phyloP scores from a whole-genome alignment of 2,888 invertebrate species.

The Hyppa rectilinea region DNA sequence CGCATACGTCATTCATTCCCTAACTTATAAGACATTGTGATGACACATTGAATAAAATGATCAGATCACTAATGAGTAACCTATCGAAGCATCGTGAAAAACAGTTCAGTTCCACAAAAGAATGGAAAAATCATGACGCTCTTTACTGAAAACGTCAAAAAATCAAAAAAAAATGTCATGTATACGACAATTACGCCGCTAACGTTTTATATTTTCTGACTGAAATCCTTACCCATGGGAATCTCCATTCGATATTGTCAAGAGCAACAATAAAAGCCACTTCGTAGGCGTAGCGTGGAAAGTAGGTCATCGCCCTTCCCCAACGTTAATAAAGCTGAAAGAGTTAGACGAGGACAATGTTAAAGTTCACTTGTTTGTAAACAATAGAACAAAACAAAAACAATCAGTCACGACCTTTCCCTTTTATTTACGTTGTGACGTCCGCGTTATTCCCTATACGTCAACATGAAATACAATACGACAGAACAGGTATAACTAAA shows the following conservation, averaged over 20 bases:
- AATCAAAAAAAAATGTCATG: neutral
- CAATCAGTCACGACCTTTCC: conserved; percentile 9
- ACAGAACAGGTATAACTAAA: conserved; percentile 3
- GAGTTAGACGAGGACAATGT: neutral
- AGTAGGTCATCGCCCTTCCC: conserved; percentile 5
- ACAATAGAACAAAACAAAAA: conserved; percentile 23
- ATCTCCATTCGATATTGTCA: neutral
- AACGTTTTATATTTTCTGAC: neutral
- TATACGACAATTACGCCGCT: neutral
- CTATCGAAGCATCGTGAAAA: neutral
- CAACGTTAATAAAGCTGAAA: neutral
- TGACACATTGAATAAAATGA: neutral
- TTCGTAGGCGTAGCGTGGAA: conserved; percentile 1
- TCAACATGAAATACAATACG: neutral
- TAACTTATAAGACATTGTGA: neutral
- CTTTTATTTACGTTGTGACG: conserved; percentile 7
- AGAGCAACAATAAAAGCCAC: neutral
- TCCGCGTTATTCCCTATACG: conserved; percentile 29
- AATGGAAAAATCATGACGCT: neutral
- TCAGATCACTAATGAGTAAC: conserved; percentile 1
- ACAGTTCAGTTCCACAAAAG: conserved; percentile 10
- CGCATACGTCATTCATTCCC: conserved; percentile 1
- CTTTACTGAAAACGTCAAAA: neutral
- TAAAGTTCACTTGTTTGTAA: conserved; percentile 22
- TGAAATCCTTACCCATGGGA: neutral